Evolutionary conservation across 2,888 invertebrate genomes (phyloP), one percentile per base, ranked within the genome.

Genomic region (Tuberolachnus salignus): DNA sequence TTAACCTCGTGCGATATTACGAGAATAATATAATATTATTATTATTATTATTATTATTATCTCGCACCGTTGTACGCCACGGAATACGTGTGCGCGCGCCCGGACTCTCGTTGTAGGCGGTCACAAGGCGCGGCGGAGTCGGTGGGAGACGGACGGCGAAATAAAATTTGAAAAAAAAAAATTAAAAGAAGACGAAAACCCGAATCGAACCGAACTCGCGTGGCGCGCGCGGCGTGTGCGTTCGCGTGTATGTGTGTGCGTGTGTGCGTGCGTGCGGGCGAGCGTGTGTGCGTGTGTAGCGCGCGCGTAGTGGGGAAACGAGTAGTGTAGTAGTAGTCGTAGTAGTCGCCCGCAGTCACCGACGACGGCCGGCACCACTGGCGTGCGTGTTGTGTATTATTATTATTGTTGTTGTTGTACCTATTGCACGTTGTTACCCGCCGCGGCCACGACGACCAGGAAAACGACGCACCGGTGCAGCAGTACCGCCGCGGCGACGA

Each of bases 351-450:
- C 78, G 78, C 69, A 78, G 78, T 78, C 67, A 78, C 69, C 78
- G 78, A 78, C 69, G 51, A 78, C 78, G 78, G 78, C 57, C 78
- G 59, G 73, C 73, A 73, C 63, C 73, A 74, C 42, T 64, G 51
- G 73, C 73, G 63, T 46, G 73, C 8, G 73, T 51, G 42, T 59
- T 34, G 34, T 6, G 34, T 34, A 34, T 6, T 34, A 44, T 55
- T 46, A 26, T 42, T 34, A 6, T 3, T 34, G 6, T 6, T 34
- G 57, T 55, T 46, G 21, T 42, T 34, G 34, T 3, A 34, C 34
- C n/a, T 49, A 42, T 53, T 42, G 51, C 73, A 63, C 73, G 63
- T 63, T 51, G n/a, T 23, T 23, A 44, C n/a, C 21, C 19, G 53
- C 19, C 11, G 42, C 57, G 4, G 8, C 16, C 14, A 42, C 46